Base-by-base conservation (phyloP, 2,797 vertebrate species). In the Scolopax rusticola region DNA sequence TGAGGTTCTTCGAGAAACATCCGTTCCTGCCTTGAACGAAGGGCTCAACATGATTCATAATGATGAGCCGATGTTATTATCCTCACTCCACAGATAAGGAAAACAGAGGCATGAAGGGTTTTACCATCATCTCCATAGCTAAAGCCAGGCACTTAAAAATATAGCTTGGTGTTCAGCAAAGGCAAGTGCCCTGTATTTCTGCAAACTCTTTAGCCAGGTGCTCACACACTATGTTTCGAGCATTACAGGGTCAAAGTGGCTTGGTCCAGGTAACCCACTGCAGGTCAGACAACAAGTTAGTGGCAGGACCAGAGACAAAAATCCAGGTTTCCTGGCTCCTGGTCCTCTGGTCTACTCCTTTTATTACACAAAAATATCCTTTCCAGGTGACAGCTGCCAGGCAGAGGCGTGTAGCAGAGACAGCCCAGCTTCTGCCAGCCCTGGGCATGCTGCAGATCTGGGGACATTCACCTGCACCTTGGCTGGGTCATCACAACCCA, bases 201-300 rank as follows among this genome's bases (percentile, higher is more conserved):
- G 41, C 30, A 79, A 45, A 64, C 15, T 36, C 2, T n/a, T 71
- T 41, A 69, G 27, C 54, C 63, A 69, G 75, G 41, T 7, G 65
- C 65, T 61, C 4, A 4, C 28, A 23, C 33, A 8, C 0, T 0
- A 54, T 1, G 1, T 56, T 77, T 76, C 32, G 65, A 73, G 56
- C 12, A 12, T n/a, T 21, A 12, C 15, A 40, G 20, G 11, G 11
- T 32, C 4, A 2, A 28, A 18, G 24, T 33, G 51, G n/a, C 36
- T 61, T 65, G 43, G 33, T 75, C 30, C 25, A 27, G 67, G 36
- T 25, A 47, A 57, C 57, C 30, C n/a, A 30, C 8, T 0, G 2
- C 38, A 40, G 30, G 68, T 21, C 38, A 61, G 28, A 47, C 28
- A 67, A 43, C 38, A 64, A 69, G 11, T n/a, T 6, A 83, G 36